A percentile compares a stretch with the other conserved stretches of the same genome.
phyloP scores from a whole-genome alignment of 2,113 vertebrate genomes.

The Mormyrus iriodes region DNA sequence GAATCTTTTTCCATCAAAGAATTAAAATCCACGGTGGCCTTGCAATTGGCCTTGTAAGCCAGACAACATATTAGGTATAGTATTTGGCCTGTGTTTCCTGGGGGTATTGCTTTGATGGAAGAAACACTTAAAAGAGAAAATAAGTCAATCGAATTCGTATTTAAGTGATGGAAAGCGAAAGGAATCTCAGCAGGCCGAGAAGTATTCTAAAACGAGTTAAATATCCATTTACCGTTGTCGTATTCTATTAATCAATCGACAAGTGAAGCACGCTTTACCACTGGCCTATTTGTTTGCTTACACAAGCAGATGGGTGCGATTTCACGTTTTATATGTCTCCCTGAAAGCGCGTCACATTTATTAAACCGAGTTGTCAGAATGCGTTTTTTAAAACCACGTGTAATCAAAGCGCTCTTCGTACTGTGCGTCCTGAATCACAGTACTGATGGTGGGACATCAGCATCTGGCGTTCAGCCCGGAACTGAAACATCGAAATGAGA shows the following conservation, averaged over 20 bases:
- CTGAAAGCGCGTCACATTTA: constrained; percentile 91
- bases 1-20: not conserved
- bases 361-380: constrained; percentile 69
- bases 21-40: not conserved
- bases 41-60: not conserved
- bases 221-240: constrained; percentile 93
- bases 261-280: constrained; percentile 82
- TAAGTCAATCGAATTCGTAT: not conserved
- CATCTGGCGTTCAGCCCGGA: not conserved
- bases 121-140: constrained; percentile 13
- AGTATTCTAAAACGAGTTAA: constrained; percentile 86
- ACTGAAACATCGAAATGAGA: not conserved
- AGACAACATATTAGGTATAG: not conserved
- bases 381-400: constrained; percentile 69
- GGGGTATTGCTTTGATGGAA: not conserved
- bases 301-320: constrained; percentile 94
- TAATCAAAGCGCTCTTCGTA: constrained; percentile 45
- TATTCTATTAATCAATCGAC: constrained; percentile 90
- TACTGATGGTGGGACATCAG: not conserved
- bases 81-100: not conserved
- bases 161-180: constrained; percentile 4
- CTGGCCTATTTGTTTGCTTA: constrained; percentile 95
- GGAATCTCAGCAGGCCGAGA: constrained; percentile 67
- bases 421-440: constrained; percentile 5
- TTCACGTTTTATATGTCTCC: constrained; percentile 96